Evolutionary conservation across 2,797 vertebrate genomes (phyloP), one percentile per base, ranked within the genome.

Genomic region (Phrynocephalus forsythii): DNA sequence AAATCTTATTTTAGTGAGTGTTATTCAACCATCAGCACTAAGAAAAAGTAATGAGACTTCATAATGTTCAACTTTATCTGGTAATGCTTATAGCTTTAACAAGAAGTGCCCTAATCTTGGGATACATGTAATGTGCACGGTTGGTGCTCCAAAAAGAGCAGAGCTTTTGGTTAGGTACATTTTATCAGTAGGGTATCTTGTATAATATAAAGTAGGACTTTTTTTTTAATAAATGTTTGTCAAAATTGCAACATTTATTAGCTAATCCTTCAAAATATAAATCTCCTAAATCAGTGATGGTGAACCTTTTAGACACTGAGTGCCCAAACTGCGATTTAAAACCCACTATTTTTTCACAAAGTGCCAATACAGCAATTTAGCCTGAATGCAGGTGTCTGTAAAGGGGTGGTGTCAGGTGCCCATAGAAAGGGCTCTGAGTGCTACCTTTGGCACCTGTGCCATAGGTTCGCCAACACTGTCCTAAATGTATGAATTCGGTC

Each of bases 121-220:
- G 72, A 11, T 15, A 84, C 0, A 0, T 3, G 3, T n/a, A 86
- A 16, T 38, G 76, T 10, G 0, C 18, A 1, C 79, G 86, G 26
- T 67, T 90, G 44, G 33, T 72, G 18, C 60, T 63, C 20, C 66
- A 79, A 85, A 72, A 67, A 92, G 7, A 13, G 84, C 63, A 66
- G 91, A 26, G 0, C 60, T 4, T 86, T 91, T 83, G 82, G 69
- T 1, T 0, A 2, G 4, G 13, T 0, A 5, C 1, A 18, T 28
- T 79, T 69, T 86, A 24, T 30, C 52, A 79, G 38, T 79, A 52
- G 56, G 24, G 20, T 22, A 63, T 28, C 26, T 75, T 75, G 13
- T 79, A 18, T 11, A 22, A 79, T 38, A 28, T 67, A 8, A 86
- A 78, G 66, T 60, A 71, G 6, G 69, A 44, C 38, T 44, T 3